phyloP scores from a whole-genome alignment of 2,113 vertebrate species.

The Nanorana parkeri region DNA sequence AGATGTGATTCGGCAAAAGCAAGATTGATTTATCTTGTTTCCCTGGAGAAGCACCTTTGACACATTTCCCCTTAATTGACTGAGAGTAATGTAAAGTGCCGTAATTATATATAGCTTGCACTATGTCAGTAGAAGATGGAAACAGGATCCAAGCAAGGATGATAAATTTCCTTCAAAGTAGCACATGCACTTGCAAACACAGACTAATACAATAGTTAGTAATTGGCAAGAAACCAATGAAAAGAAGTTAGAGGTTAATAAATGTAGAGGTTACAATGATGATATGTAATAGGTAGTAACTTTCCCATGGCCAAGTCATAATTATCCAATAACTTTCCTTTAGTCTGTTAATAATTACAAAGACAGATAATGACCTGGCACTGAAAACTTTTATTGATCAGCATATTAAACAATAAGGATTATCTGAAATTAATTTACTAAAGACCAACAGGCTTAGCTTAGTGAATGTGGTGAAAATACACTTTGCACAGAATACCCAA shows the following conservation, averaged over 20 bases:
- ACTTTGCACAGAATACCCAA: too few species aligned
- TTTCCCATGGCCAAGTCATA: too few species aligned
- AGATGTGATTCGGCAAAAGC: constrained; percentile 20
- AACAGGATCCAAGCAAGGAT: neutral
- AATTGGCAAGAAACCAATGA: neutral
- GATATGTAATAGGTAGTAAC: too few species aligned
- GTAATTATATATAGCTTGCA: constrained; percentile 39
- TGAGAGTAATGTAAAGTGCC: constrained; percentile 36
- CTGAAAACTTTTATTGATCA: too few species aligned
- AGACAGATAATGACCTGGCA: too few species aligned
- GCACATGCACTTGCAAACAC: neutral
- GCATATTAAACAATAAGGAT: too few species aligned
- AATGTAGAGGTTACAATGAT: too few species aligned
- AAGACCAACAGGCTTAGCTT: too few species aligned
- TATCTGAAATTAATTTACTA: too few species aligned
- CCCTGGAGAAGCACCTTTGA: constrained; percentile 42
- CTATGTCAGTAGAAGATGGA: constrained; percentile 31
- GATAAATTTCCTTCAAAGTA: neutral
- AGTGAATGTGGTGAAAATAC: too few species aligned
- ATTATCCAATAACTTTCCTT: too few species aligned
- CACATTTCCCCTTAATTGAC: constrained; percentile 40
- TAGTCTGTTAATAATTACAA: too few species aligned
- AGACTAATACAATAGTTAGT: neutral
- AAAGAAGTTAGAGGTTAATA: neutral
- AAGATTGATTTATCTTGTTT: constrained; percentile 41